A percentile compares a stretch with the other conserved stretches of the same genome.
phyloP scores from a whole-genome alignment of 2,888 invertebrate genomes.

The Sarcophaga carnaria region DNA sequence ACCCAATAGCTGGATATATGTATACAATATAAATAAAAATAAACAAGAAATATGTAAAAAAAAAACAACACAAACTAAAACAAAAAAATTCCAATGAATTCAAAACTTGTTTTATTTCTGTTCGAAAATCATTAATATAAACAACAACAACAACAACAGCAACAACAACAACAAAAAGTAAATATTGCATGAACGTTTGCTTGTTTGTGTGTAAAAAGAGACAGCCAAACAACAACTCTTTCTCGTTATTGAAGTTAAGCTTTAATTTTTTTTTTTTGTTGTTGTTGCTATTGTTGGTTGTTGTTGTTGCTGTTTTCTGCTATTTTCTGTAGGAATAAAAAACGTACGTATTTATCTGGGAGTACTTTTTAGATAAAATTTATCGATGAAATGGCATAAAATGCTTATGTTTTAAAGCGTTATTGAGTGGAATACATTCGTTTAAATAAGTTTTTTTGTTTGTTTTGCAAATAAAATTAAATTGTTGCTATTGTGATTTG shows the following conservation, averaged over 20 bases:
- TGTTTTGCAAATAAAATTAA: slow-evolving; percentile 13
- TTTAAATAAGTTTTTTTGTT: slow-evolving; percentile 21
- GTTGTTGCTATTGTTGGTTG: background rate
- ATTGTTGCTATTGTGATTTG: slow-evolving; percentile 36
- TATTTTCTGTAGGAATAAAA: slow-evolving; percentile 39
- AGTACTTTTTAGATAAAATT: slow-evolving; percentile 49
- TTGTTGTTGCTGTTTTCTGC: background rate
- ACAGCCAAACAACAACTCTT: background rate
- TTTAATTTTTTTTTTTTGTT: slow-evolving; percentile 44
- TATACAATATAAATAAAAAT: background rate
- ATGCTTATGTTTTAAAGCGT: slow-evolving; percentile 42
- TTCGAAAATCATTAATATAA: slow-evolving; percentile 29
- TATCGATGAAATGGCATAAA: slow-evolving; percentile 40
- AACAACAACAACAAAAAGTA: slow-evolving; percentile 6
- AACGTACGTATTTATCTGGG: slow-evolving; percentile 41
- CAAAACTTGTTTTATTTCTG: slow-evolving; percentile 66
- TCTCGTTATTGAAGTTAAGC: slow-evolving; percentile 16
- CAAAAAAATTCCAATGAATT: slow-evolving; percentile 67
- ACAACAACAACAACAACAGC: slow-evolving; percentile 27
- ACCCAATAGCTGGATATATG: slow-evolving; percentile 8
- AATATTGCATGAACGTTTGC: slow-evolving; percentile 32
- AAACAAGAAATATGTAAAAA: slow-evolving; percentile 3
- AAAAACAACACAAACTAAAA: background rate
- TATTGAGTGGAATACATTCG: slow-evolving; percentile 48
- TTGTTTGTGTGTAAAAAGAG: background rate